These are phyloP conservation scores for Amitus sp. DNA, from an alignment of 2,888 invertebrate species.

Conservation along the genomic window DNA sequence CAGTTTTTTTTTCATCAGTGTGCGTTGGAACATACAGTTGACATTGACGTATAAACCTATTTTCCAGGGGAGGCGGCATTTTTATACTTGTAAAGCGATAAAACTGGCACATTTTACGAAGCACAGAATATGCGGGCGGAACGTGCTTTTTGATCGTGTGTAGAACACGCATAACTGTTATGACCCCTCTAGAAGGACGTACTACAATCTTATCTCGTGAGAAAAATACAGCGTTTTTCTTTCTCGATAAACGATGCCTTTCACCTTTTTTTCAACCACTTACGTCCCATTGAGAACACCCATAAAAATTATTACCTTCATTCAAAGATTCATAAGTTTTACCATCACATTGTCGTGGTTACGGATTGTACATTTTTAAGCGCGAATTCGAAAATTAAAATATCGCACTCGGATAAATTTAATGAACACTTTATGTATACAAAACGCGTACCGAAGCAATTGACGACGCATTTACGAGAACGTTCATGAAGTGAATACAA, in stretches of 20 bases:
- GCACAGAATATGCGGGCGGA: slow-evolving; percentile 49
- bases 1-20: too few species aligned
- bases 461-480: slow-evolving; percentile 28
- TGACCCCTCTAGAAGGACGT: slow-evolving; percentile 53
- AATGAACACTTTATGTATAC: slow-evolving; percentile 27
- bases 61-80: too few species aligned
- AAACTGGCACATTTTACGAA: slow-evolving; percentile 32
- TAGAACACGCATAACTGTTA: slow-evolving; percentile 54
- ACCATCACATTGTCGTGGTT: too few species aligned
- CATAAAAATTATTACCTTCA: too few species aligned
- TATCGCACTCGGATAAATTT: slow-evolving; percentile 20
- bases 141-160: slow-evolving; percentile 42
- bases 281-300: slow-evolving; percentile 29
- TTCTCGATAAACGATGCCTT: slow-evolving; percentile 36
- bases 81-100: slow-evolving; percentile 24
- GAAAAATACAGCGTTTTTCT: slow-evolving; percentile 58
- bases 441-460: slow-evolving; percentile 28
- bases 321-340: too few species aligned
- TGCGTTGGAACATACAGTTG: too few species aligned
- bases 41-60: too few species aligned
- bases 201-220: too few species aligned
- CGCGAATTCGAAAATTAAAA: too few species aligned
- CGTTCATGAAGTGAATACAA: slow-evolving; percentile 20
- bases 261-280: slow-evolving; percentile 26
- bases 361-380: too few species aligned